phyloP scores from a whole-genome alignment of 2,888 invertebrate species.

The Blastobasis lacticolella region DNA sequence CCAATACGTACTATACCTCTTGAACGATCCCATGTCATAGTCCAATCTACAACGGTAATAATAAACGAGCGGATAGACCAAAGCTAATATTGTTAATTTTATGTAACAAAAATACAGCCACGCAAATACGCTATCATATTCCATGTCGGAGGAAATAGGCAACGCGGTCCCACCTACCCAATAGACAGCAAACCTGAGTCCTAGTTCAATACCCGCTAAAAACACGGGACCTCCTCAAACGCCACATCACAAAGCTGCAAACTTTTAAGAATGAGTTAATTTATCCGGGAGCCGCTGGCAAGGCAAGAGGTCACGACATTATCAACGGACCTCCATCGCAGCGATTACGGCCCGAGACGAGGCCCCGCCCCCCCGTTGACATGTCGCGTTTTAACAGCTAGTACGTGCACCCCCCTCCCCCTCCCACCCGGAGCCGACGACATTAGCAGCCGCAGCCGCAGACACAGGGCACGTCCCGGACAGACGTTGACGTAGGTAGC shows the following conservation, averaged over 20 bases:
- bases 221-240: too few relatives aligned
- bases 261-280: not conserved
- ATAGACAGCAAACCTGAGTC: too few relatives aligned
- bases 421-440: slow-evolving; percentile 53
- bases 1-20: too few relatives aligned
- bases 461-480: slow-evolving; percentile 61
- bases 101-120: too few relatives aligned
- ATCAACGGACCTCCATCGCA: slow-evolving; percentile 53
- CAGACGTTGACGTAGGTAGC: slow-evolving; percentile 55
- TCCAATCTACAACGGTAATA: too few relatives aligned
- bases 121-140: too few relatives aligned
- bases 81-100: too few relatives aligned
- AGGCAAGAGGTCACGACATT: slow-evolving; percentile 60
- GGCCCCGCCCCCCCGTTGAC: slow-evolving; percentile 54
- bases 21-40: too few relatives aligned
- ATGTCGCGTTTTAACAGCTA: slow-evolving; percentile 71
- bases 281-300: slow-evolving; percentile 14
- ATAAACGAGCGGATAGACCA: too few relatives aligned
- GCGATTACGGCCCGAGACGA: slow-evolving; percentile 49
- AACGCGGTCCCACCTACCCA: too few relatives aligned
- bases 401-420: slow-evolving; percentile 51
- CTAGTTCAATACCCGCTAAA: too few relatives aligned
- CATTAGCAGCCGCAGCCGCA: slow-evolving; percentile 65
- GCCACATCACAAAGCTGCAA: not conserved
- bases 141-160: too few relatives aligned